Conservation (phyloP, 2,113 vertebrate genomes). For the Atherinomorus stipes region DNA sequence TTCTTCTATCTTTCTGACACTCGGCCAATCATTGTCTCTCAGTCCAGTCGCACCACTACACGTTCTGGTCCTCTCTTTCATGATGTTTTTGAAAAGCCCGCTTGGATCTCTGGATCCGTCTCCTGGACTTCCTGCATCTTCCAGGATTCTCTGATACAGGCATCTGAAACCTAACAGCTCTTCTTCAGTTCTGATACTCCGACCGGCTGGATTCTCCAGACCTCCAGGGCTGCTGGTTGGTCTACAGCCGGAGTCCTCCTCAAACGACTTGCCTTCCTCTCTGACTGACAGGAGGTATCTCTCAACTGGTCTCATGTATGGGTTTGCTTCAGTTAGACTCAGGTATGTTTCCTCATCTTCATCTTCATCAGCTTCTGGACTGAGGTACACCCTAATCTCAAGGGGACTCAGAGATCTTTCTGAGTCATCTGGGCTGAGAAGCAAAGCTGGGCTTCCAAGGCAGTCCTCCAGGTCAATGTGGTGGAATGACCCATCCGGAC, state of each 20-base stretch:
- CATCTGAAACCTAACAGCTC: conserved; percentile 14
- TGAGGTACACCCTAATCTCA: not conserved
- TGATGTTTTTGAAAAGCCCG: not conserved
- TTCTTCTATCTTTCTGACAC: not conserved
- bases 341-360: conserved; percentile 10
- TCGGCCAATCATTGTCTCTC: not conserved
- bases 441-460: not conserved
- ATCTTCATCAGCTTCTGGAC: too few species aligned
- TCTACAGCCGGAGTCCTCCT: not conserved
- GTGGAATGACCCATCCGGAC: too few species aligned
- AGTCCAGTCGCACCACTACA: not conserved
- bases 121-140: not conserved
- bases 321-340: conserved; percentile 29
- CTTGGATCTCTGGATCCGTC: not conserved
- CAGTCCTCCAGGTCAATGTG: conserved; percentile 8
- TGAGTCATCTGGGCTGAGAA: conserved; percentile 1
- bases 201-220: not conserved
- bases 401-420: conserved; percentile 9
- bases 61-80: not conserved
- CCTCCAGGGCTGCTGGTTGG: not conserved
- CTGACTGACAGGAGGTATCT: conserved; percentile 34
- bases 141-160: not conserved
- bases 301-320: conserved; percentile 3
- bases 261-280: conserved; percentile 5
- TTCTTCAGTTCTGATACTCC: conserved; percentile 19